These are phyloP conservation scores for Ginglymostoma cirratum DNA, from an alignment of 2,113 vertebrate species.

Conservation along the genomic window DNA sequence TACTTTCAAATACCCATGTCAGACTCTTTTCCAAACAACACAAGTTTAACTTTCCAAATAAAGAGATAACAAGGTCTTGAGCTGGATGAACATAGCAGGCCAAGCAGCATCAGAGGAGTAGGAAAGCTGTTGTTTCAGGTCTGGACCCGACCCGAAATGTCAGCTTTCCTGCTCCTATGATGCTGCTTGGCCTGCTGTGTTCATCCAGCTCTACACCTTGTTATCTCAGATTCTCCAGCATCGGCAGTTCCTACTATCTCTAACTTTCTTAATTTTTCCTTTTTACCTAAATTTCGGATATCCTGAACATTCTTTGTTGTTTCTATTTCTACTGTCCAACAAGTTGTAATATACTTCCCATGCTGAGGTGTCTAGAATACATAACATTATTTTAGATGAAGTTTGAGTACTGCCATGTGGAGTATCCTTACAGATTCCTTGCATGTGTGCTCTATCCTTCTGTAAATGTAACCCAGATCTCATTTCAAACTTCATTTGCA, in stretches of 20 bases:
- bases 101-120: too few relatives aligned
- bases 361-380: not conserved
- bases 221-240: too few relatives aligned
- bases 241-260: too few relatives aligned
- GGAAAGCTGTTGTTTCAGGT: too few relatives aligned
- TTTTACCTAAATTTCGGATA: not conserved
- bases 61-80: too few relatives aligned
- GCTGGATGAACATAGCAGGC: too few relatives aligned
- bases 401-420: not conserved
- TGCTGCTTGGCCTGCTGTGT: too few relatives aligned
- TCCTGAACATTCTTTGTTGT: not conserved
- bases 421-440: not conserved
- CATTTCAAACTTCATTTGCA: not conserved
- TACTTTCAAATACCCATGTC: not conserved
- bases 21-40: not conserved
- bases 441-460: not conserved
- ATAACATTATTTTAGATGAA: not conserved
- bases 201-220: too few relatives aligned
- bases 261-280: not conserved
- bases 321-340: not conserved
- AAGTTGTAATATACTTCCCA: not conserved
- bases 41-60: not conserved
- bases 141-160: too few relatives aligned
- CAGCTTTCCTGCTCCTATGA: too few relatives aligned
- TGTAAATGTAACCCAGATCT: not conserved